Base-by-base conservation (phyloP, 1,140 invertebrate species). In the Cydia splendana region DNA sequence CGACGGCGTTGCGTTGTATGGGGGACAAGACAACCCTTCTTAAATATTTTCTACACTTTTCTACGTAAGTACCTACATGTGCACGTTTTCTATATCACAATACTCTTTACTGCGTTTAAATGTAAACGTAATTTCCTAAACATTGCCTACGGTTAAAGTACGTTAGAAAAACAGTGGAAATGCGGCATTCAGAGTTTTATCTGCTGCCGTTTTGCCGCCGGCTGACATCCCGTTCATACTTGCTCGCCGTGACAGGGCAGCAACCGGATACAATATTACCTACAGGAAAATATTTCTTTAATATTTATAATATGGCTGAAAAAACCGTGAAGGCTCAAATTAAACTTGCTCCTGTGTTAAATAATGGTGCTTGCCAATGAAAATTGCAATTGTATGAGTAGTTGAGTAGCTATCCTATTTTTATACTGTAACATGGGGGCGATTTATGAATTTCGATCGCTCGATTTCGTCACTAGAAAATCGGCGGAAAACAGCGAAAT, bases 131-230 rank as follows among this genome's bases (percentile, higher is more conserved):
- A 18, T 62, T 62, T 12, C 57, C 57, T 62, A 9, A 18, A 62
- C 57, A 62, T 20, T n/a, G n/a, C n/a, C n/a, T 62, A 62, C n/a
- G 0, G 20, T 62, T 24, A 2, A 62, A 24, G 3, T 10, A 24
- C 10, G 57, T 62, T 62, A 24, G 57, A 48, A 48, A 48, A 48
- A 48, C 45, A 24, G 24, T 4, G 10, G 9, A 24, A 24, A 20
- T 62, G 53, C 15, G 57, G 57, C 20, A 12, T 62, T 62, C 57
- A 62, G 57, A 62, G 57, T 24, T 62, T 62, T 62, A 62, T 62
- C 57, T 62, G n/a, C 6, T 53, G n/a, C 51, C 51, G 4, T 53
- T 53, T 53, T 18, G 57, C 57, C 57, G 57, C 57, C 57, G 20
- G 57, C 57, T 20, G 57, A 62, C 20, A 62, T 62, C 4, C 57